Base-by-base conservation (phyloP, 2,797 vertebrate species). In the Vultur gryphus region DNA sequence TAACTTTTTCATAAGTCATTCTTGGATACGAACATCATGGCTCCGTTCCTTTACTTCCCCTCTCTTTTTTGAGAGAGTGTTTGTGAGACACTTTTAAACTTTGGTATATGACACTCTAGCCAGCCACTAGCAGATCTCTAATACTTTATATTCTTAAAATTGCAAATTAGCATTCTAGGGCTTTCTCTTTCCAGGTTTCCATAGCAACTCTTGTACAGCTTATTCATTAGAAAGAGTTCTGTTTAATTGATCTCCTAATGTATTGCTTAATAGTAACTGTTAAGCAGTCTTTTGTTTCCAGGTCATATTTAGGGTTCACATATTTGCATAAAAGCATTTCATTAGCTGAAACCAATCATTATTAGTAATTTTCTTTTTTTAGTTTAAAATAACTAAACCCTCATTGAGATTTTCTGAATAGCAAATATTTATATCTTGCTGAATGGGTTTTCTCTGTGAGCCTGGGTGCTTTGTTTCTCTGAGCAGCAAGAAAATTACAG, bases 181-280 rank as follows among this genome's bases (percentile, higher is more conserved):
- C 97, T 99, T 98, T 98, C 98, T 98, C 97, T 97, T 98, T 98
- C 96, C 97, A 96, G 97, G 99, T 99, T 99, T 98, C 99, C 98
- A 99, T 99, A 97, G 99, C 97, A 99, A 99, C 99, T 95, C 92
- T 95, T 97, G 97, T 97, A 97, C 87, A 97, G 97, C 97, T 98
- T 98, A 96, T 96, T 99, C 98, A 98, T 99, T 98, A 98, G 98
- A 98, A 98, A 99, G 98, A 98, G 97, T 99, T 99, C 98, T 99
- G 97, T 99, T 99, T 99, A 99, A 99, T 99, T 99, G 99, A 99
- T 99, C 98, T 98, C 98, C 99, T 99, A 99, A 99, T 99, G 99
- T 99, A 99, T 99, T 98, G 99, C 99, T 98, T 98, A 98, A 99
- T 99, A 99, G 98, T 99, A 98, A 99, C 98, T 98, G 98, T 98